Percentiles rank a stretch among this genome's conserved stretches.
phyloP scores from a whole-genome alignment of 2,797 vertebrate species.

The Gambusia yucatana region DNA sequence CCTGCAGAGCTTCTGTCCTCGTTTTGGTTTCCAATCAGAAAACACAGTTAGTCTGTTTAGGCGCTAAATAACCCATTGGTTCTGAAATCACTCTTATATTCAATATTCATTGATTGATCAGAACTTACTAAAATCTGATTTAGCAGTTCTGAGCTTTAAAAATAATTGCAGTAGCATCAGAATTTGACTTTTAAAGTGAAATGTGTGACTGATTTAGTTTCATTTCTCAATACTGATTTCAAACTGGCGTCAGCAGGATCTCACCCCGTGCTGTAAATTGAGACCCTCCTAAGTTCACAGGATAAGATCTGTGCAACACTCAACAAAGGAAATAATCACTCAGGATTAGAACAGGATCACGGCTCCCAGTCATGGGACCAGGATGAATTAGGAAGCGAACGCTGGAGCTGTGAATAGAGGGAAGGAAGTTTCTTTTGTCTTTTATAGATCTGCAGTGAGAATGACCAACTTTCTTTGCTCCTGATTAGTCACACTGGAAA shows the following conservation, averaged over 20 bases:
- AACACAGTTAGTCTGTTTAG: background rate
- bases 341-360: constrained; percentile 34
- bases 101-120: background rate
- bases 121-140: background rate
- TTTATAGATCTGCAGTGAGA: background rate
- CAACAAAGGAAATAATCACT: constrained; percentile 42
- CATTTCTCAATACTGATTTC: background rate
- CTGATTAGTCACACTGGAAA: constrained; percentile 22
- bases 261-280: background rate
- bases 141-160: background rate
- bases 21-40: background rate
- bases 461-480: constrained; percentile 1
- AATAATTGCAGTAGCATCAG: background rate
- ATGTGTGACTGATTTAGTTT: background rate
- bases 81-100: background rate
- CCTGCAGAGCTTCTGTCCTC: background rate
- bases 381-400: constrained; percentile 24
- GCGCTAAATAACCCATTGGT: background rate
- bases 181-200: background rate
- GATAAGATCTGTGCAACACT: constrained; percentile 7
- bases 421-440: constrained; percentile 3
- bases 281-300: constrained; percentile 5
- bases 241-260: background rate
- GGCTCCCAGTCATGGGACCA: constrained; percentile 29
- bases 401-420: background rate